Base-by-base conservation (phyloP, 2,797 vertebrate species). In the Masticophis lateralis region DNA sequence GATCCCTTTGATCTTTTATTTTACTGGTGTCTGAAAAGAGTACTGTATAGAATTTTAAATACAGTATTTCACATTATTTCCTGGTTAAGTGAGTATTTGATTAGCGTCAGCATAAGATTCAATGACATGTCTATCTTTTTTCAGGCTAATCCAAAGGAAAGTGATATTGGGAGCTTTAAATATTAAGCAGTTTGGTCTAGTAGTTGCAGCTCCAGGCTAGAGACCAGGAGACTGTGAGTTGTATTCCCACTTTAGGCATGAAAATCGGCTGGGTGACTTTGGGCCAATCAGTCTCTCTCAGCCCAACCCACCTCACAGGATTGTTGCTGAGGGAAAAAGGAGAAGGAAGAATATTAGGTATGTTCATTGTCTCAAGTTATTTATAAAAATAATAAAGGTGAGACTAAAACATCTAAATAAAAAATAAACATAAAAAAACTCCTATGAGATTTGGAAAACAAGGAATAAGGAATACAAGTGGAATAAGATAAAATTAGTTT, bases 361-460 rank as follows among this genome's bases (percentile, higher is more conserved):
- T 37, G n/a, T 74, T 37, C n/a, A 0, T 16, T 32, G n/a, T n/a
- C n/a, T 32, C 22, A 27, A 28, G 27, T n/a, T 59, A 59, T 66
- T 66, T 66, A 66, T 66, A 66, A 28, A n/a, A 13, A 66, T 66
- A 63, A 57, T 55, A 59, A 59, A 59, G 18, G 5, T 59, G 57
- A 18, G 57, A 59, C 57, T 59, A 63, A 63, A 63, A 28, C 10
- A 63, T 63, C 61, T 28, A 63, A 63, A 63, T 63, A 63, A 63
- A 63, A 61, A 61, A 25, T 61, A 61, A 61, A 61, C 9, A 27
- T 27, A 27, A 61, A 61, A 61, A 63, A 63, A 12, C 1, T 95
- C 92, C 90, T 95, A 95, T 95, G 94, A 95, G 96, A 95, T 95
- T 6, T 88, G 94, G 94, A 95, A 96, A 96, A 94, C 12, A 93